Conservation (phyloP, 35 echinoderm and acorn worm genomes). For the Acanthaster planci region DNA sequence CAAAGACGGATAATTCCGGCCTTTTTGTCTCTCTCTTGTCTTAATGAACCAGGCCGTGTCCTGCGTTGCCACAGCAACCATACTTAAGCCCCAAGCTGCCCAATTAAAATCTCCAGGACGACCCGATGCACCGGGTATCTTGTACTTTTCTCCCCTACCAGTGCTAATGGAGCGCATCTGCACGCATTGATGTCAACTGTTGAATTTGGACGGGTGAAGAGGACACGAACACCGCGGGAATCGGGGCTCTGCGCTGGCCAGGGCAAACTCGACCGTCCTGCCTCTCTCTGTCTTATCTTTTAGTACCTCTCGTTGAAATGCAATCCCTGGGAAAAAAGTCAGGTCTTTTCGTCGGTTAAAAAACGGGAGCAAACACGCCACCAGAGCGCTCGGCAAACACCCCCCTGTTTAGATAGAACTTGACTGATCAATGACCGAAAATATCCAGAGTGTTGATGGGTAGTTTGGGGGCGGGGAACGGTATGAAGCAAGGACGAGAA, state of each 20-base stretch:
- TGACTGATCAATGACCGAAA: slow-evolving; percentile 17
- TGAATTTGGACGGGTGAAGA: slow-evolving; percentile 26
- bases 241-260: background rate
- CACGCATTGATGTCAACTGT: slow-evolving; percentile 28
- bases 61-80: too few relatives aligned
- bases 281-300: background rate
- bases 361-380: slow-evolving; percentile 21
- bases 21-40: too few relatives aligned
- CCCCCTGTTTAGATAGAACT: slow-evolving; percentile 21
- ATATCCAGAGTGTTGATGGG: background rate
- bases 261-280: background rate
- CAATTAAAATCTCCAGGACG: too few relatives aligned
- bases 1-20: too few relatives aligned
- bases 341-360: background rate
- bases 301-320: background rate
- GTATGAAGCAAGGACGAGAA: too few relatives aligned
- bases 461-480: background rate
- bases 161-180: slow-evolving; percentile 25
- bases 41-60: too few relatives aligned
- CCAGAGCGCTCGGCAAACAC: slow-evolving; percentile 29
- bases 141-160: background rate
- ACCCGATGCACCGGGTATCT: background rate
- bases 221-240: slow-evolving; percentile 19
- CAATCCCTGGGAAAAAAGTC: slow-evolving; percentile 19
- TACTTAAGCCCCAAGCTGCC: too few relatives aligned